phyloP scores from a whole-genome alignment of 2,113 vertebrate species.

The Martes martes region DNA sequence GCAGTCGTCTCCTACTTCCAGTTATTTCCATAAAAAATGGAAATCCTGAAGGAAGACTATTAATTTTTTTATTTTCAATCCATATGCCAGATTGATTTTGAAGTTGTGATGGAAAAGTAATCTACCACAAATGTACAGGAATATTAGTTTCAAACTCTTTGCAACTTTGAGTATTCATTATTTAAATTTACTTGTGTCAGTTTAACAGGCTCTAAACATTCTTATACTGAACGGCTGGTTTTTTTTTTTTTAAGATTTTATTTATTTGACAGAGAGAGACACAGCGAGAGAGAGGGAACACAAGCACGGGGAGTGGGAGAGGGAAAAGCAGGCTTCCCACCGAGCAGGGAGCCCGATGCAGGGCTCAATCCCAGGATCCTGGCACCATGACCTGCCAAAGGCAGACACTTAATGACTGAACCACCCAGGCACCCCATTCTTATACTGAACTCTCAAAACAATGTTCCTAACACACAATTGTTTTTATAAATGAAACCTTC shows the following conservation, averaged over 20 bases:
- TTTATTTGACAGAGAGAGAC: too few relatives aligned
- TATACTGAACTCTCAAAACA: constrained; percentile 1
- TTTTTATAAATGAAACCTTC: background rate
- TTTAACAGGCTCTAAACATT: background rate
- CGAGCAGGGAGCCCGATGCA: too few relatives aligned
- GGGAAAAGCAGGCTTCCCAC: too few relatives aligned
- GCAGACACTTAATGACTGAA: too few relatives aligned
- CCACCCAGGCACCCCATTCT: background rate
- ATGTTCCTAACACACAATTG: background rate
- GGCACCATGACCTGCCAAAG: too few relatives aligned
- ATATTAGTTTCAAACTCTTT: background rate
- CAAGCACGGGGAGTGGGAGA: too few relatives aligned
- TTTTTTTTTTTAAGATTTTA: background rate
- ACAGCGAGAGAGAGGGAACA: too few relatives aligned
- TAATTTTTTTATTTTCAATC: background rate
- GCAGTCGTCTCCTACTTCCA: background rate
- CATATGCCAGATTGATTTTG: background rate
- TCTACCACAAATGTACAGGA: background rate
- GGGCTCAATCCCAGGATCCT: too few relatives aligned
- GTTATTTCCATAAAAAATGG: constrained; percentile 29
- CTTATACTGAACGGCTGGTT: background rate
- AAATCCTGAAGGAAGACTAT: background rate
- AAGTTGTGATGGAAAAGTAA: background rate
- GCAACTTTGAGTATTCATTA: background rate
- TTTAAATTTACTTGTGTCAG: background rate